Evolutionary conservation across 2,797 vertebrate species (phyloP).

Genomic region (Chrysocyon brachyurus): DNA sequence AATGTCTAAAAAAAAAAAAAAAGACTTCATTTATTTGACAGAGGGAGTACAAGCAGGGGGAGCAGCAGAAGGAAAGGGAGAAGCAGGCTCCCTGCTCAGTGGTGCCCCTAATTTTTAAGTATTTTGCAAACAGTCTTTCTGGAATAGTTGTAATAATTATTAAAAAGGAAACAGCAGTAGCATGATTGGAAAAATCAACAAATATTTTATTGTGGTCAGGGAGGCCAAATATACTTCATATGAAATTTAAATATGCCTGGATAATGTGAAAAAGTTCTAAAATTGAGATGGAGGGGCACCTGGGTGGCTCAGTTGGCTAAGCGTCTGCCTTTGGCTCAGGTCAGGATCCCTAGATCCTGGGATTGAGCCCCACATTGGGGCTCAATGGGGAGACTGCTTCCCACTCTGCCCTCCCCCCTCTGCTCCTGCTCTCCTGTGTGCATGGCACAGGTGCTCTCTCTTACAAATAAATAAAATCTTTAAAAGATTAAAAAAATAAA

Average conservation of each 20-base stretch:
- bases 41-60: not conserved
- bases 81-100: not conserved
- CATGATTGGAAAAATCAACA: not conserved
- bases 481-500: not conserved
- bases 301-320: no score
- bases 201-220: not conserved
- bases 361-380: no score
- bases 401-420: no score
- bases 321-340: no score
- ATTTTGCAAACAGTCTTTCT: not conserved
- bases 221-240: not conserved
- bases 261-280: slow-evolving; percentile 15
- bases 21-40: not conserved
- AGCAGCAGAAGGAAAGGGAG: not conserved
- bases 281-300: not conserved
- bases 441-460: no score
- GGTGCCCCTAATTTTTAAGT: not conserved
- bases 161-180: not conserved
- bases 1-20: not conserved
- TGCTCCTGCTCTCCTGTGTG: no score
- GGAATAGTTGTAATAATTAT: slow-evolving; percentile 40
- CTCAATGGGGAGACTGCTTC: no score
- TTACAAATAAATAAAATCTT: no score
- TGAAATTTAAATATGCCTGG: not conserved
- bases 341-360: no score